Evolutionary conservation across 2,113 vertebrate genomes (phyloP).

Genomic region (Neofelis nebulosa): DNA sequence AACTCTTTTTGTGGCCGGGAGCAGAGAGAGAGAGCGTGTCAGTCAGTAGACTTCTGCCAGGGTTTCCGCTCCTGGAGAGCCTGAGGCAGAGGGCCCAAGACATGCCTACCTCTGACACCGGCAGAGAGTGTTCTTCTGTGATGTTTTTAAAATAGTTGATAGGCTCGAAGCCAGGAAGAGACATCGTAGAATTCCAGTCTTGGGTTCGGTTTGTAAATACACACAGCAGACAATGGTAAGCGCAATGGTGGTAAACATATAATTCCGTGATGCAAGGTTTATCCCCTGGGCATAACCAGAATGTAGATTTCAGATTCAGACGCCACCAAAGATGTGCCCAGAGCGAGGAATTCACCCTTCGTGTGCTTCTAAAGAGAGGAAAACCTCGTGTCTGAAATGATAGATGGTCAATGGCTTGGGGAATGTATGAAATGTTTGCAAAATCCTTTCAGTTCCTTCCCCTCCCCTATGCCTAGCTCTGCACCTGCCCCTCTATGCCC

Average conservation of each 20-base stretch:
- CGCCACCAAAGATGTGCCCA: neutral
- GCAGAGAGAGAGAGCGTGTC: neutral
- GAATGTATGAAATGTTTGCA: neutral
- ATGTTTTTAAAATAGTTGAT: neutral
- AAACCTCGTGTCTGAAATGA: neutral
- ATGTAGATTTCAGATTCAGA: neutral
- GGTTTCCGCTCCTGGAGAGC: neutral
- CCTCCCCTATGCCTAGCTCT: neutral
- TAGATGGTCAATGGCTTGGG: neutral
- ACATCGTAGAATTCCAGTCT: neutral
- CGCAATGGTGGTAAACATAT: neutral
- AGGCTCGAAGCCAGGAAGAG: neutral
- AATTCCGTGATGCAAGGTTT: neutral
- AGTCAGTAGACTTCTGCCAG: neutral
- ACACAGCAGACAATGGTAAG: neutral
- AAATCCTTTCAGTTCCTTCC: neutral
- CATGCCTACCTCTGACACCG: neutral
- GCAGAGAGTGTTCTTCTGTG: neutral
- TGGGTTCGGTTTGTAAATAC: neutral
- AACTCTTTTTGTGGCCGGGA: conserved; percentile 32
- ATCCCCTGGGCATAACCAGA: neutral
- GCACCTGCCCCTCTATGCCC: neutral
- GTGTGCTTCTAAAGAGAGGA: neutral
- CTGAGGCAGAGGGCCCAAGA: neutral
- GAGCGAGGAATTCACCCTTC: neutral